A percentile compares a stretch with the other conserved stretches of the same genome.
These are phyloP conservation scores for Junonia oenone DNA, from an alignment of 2,888 invertebrate species.

Conservation along the genomic window DNA sequence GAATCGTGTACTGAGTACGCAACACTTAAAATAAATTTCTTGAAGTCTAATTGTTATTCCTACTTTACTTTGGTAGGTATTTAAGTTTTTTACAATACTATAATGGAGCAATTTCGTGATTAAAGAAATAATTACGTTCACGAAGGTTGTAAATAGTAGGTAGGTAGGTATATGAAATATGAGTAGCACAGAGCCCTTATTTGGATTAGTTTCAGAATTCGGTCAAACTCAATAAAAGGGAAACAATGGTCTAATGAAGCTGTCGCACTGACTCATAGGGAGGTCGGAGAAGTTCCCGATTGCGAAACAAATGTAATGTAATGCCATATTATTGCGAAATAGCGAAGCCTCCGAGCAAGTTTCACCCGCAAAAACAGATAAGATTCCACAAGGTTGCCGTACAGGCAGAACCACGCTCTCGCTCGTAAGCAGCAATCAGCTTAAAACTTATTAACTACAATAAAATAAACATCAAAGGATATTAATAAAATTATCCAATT, in stretches of 20 bases:
- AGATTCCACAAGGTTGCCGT: conserved; percentile 22
- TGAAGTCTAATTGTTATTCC: no score
- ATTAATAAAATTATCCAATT: background rate
- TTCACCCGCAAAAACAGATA: conserved; percentile 24
- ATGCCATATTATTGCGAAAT: conserved; percentile 16
- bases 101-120: background rate
- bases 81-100: background rate
- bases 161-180: background rate
- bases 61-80: no score
- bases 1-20: background rate
- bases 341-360: conserved; percentile 20
- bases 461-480: background rate
- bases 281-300: conserved; percentile 5
- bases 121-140: background rate
- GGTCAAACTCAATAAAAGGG: conserved; percentile 21
- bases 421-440: background rate
- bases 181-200: background rate
- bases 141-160: background rate
- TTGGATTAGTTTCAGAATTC: conserved; percentile 1
- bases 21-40: background rate
- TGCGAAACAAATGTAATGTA: conserved; percentile 9
- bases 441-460: background rate
- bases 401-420: background rate
- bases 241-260: conserved; percentile 16
- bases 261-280: conserved; percentile 5